Percentiles rank a stretch among this genome's conserved stretches.
These are phyloP conservation scores for Oryzias javanicus DNA, from an alignment of 2,113 vertebrate species.

Conservation along the genomic window DNA sequence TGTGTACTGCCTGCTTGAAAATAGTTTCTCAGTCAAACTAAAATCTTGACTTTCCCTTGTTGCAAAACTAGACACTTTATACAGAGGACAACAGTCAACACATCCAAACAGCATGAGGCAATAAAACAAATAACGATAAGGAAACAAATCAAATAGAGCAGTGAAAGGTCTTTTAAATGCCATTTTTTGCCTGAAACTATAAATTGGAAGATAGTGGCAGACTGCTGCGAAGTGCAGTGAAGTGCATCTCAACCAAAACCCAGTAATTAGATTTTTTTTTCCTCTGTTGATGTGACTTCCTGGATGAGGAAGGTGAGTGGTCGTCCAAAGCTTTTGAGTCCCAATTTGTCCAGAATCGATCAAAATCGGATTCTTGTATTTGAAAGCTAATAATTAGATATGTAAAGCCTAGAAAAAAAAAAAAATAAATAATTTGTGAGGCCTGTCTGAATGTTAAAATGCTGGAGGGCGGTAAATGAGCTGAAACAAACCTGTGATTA, in stretches of 20 bases:
- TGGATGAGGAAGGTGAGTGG: constrained; percentile 28
- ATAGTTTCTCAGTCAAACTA: too few relatives aligned
- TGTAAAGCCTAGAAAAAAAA: background rate
- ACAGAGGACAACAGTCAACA: too few relatives aligned
- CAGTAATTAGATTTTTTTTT: constrained; percentile 29
- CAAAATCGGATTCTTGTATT: constrained; percentile 16
- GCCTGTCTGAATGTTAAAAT: constrained; percentile 5
- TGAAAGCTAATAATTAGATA: constrained; percentile 1
- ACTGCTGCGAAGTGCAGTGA: constrained; percentile 27
- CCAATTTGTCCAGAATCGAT: constrained; percentile 6
- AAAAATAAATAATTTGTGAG: constrained; percentile 1
- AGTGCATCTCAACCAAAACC: constrained; percentile 39
- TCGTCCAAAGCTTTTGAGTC: constrained; percentile 24
- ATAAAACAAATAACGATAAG: background rate
- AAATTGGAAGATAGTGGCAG: constrained; percentile 15
- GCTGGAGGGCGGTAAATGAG: background rate
- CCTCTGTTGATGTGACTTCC: constrained; percentile 14
- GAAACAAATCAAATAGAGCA: constrained; percentile 10
- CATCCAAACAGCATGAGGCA: background rate
- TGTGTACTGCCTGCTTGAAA: too few relatives aligned
- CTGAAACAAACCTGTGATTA: background rate
- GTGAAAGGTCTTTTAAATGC: constrained; percentile 24
- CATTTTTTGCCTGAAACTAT: constrained; percentile 20
- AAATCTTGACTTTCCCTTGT: too few relatives aligned
- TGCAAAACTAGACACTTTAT: too few relatives aligned